Base-by-base conservation (phyloP, 2,113 vertebrate genomes). In the Stomatorhinus ivindoensis region DNA sequence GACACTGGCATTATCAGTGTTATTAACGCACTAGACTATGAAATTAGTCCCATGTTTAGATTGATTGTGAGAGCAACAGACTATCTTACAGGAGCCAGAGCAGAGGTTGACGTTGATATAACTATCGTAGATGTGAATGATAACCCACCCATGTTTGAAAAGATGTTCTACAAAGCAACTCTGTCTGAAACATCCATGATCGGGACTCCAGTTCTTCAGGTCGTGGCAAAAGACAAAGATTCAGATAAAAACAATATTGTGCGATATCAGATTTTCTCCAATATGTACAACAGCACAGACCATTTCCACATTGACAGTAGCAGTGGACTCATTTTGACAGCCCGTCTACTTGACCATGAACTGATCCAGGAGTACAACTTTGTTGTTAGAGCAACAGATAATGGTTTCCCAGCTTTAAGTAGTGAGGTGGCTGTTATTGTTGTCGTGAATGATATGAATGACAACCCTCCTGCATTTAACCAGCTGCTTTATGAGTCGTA, bases 281-380 rank as follows among this genome's bases (percentile, higher is more conserved):
- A 97, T 83, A 94, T 94, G 2, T 97, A 96, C 88, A 98, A 99
- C 93, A 98, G 96, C 93, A 98, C 98, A 0, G 98, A 99, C 88
- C 98, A 98, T 91, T 99, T 99, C 90, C 98, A 99, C 93, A 98
- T 99, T 65, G 98, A 99, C 89, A 97, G 98, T 10, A 95, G 96
- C 90, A 99, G 98, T 69, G 98, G 98, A 69, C 93, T 99, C 39
- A 99, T 99, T 91, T 94, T 99, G 65, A 99, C 98, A 3, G 98
- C 98, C 0, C 96, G 98, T 11, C 95, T 97, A 94, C 93, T 99
- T 11, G 98, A 99, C 93, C 97, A 98, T 15, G 98, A 99, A 87
- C 90, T 95, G 24, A 93, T 97, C 47, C 97, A 97, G 42, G 95
- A 95, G 42, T 98, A 97, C 90, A 94, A 94, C 65, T 96, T 99